Evolutionary conservation across 2,888 invertebrate genomes (phyloP).

Genomic region (Metalampra italica): DNA sequence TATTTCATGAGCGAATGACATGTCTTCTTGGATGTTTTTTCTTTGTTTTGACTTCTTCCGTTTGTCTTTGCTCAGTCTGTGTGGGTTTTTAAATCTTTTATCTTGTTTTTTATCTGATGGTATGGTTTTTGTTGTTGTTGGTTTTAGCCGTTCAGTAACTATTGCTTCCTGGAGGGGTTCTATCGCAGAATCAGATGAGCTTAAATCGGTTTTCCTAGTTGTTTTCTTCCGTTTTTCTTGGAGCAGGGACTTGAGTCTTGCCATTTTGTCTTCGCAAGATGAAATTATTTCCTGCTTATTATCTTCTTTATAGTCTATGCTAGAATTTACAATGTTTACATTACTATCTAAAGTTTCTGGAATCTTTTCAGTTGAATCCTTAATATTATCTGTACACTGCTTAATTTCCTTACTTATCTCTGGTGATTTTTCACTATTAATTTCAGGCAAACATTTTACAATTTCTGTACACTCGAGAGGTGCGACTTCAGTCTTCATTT

Average conservation of each 20-base stretch:
- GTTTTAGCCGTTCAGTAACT: constrained; percentile 12
- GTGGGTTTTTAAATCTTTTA: constrained; percentile 42
- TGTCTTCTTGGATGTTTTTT: constrained; percentile 43
- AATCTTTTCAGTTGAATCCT: constrained; percentile 5
- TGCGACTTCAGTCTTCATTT: constrained; percentile 35
- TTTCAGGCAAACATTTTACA: constrained; percentile 9
- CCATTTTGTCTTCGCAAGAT: constrained; percentile 61
- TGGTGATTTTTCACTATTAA: background rate
- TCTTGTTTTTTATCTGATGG: constrained; percentile 29
- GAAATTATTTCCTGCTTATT: constrained; percentile 36
- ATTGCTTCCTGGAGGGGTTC: constrained; percentile 3
- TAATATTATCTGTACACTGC: constrained; percentile 3
- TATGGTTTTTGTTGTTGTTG: constrained; percentile 23
- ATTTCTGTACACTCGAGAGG: constrained; percentile 31
- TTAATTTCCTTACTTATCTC: background rate
- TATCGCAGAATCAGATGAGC: constrained; percentile 16
- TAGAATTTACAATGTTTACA: constrained; percentile 7
- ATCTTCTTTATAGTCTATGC: constrained; percentile 3
- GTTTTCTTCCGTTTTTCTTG: constrained; percentile 35
- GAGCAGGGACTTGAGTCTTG: constrained; percentile 49
- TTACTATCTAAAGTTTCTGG: constrained; percentile 1
- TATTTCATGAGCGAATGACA: constrained; percentile 46
- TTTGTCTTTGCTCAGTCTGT: constrained; percentile 30
- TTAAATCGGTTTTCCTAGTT: constrained; percentile 9
- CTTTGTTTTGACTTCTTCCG: constrained; percentile 30